These are phyloP conservation scores for Anser brachyrhynchus DNA, from an alignment of 2,113 vertebrate genomes.

Conservation along the genomic window DNA sequence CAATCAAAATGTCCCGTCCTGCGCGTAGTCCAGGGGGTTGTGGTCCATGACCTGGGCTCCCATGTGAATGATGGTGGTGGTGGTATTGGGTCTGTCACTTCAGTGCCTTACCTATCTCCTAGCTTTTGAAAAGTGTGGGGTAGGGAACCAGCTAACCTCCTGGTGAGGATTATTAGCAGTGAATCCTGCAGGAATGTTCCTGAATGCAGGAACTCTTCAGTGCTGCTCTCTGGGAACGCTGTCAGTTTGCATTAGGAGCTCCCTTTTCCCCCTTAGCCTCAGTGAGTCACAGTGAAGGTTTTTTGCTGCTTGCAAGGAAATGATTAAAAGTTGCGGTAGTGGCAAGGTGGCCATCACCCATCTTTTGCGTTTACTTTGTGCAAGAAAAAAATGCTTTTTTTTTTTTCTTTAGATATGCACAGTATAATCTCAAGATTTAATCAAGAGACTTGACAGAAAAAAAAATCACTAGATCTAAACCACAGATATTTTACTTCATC, in stretches of 20 bases:
- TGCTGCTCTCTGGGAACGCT: not conserved
- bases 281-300: not conserved
- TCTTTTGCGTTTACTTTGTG: not conserved
- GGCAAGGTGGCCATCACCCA: not conserved
- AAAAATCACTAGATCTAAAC: not conserved
- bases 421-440: not conserved
- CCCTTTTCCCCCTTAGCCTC: not conserved
- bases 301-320: not conserved
- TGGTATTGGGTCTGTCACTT: not conserved
- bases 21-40: not conserved
- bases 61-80: not conserved
- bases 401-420: not conserved
- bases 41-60: not conserved
- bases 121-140: not conserved
- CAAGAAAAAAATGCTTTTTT: not conserved
- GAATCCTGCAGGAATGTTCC: not conserved
- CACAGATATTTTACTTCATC: not conserved
- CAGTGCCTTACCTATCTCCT: not conserved
- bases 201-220: not conserved
- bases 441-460: not conserved
- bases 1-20: not conserved
- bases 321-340: not conserved
- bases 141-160: not conserved
- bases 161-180: not conserved
- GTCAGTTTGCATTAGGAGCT: not conserved